Evolutionary conservation across 2,113 vertebrate species (phyloP).

Genomic region (Chunga burmeisteri): DNA sequence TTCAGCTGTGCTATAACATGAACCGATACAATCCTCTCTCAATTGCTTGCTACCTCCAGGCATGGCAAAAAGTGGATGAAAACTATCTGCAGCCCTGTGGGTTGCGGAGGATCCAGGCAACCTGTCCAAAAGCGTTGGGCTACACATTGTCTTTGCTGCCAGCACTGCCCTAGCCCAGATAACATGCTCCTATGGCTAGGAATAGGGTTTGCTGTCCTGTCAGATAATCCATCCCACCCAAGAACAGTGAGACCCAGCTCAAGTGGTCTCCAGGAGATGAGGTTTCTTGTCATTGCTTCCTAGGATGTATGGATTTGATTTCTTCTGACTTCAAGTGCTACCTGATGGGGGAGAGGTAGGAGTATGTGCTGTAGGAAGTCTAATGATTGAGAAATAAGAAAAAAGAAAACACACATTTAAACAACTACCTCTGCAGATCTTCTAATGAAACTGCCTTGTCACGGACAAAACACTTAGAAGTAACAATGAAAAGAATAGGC

Average conservation of each 20-base stretch:
- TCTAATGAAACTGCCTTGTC: conserved; percentile 58
- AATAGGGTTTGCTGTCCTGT: not conserved
- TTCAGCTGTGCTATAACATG: not conserved
- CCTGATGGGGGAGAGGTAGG: not conserved
- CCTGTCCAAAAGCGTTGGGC: not conserved
- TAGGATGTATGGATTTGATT: not conserved
- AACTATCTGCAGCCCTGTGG: not conserved
- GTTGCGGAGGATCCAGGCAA: not conserved
- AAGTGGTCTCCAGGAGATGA: not conserved
- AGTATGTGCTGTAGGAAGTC: not conserved
- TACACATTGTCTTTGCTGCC: not conserved
- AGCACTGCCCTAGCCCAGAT: not conserved
- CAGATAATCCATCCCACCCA: not conserved
- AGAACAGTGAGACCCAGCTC: not conserved
- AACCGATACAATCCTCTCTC: not conserved
- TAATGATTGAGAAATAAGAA: not conserved
- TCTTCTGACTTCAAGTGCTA: not conserved
- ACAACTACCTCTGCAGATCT: conserved; percentile 23
- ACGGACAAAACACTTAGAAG: conserved; percentile 65
- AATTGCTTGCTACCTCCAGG: not conserved
- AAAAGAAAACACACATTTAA: conserved; percentile 42
- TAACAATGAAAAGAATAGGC: conserved; percentile 62
- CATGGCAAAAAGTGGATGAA: not conserved
- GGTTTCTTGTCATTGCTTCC: not conserved
- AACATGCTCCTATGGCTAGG: not conserved